Percentiles rank a stretch among this genome's conserved stretches.
Evolutionary conservation across 2,113 vertebrate genomes (phyloP).

Genomic region (Bufo bufo): DNA sequence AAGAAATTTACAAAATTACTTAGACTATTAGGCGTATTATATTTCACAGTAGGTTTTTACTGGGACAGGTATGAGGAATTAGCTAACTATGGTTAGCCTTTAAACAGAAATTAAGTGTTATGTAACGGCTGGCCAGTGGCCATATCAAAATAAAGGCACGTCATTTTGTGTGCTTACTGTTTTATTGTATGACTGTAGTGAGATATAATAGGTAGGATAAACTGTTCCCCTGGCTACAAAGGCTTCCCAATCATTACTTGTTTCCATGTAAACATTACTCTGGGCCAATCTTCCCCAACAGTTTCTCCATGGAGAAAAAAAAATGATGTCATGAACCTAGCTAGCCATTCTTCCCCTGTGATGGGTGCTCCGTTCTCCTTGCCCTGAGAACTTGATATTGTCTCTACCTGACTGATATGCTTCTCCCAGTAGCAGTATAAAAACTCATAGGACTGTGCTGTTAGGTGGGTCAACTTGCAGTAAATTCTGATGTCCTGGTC

Average conservation of each 20-base stretch:
- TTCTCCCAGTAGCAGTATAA: background rate
- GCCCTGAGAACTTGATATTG: background rate
- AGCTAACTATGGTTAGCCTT: background rate
- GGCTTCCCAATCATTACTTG: conserved; percentile 22
- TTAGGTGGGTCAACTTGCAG: too few species aligned
- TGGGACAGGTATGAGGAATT: background rate
- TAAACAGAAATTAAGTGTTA: background rate
- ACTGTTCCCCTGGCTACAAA: background rate
- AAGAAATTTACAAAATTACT: background rate
- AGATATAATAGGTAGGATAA: background rate
- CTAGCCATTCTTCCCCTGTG: background rate
- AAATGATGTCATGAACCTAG: background rate
- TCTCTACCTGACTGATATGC: background rate
- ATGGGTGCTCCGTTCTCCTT: background rate
- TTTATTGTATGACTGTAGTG: background rate
- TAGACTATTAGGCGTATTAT: background rate
- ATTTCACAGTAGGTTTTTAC: background rate
- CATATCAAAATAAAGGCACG: background rate
- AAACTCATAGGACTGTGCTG: background rate
- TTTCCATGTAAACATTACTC: background rate
- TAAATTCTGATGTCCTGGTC: too few species aligned
- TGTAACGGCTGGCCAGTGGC: background rate
- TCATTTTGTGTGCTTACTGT: background rate
- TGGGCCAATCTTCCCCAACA: background rate
- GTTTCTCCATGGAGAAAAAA: background rate